Evolutionary conservation across 2,888 invertebrate species (phyloP), one percentile per base, ranked within the genome.

Genomic region (Isotomurus palustris): DNA sequence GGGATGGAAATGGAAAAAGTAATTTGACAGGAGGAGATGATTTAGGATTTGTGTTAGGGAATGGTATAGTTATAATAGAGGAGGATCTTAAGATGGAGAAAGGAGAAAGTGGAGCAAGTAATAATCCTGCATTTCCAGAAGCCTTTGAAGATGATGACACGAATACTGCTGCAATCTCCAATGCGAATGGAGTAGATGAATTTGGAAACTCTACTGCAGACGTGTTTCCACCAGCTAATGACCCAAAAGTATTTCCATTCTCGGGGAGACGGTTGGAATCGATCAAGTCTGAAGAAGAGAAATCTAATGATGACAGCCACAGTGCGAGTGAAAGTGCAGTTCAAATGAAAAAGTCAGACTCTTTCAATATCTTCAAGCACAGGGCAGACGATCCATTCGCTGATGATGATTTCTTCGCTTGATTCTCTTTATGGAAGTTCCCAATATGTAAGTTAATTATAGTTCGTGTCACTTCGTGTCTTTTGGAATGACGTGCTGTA

Each of bases 301-400:
- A 62, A 35, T 59, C 59, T 1, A 59, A 62, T 28, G 62, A 62
- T 29, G 66, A 67, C 36, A 67, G 62, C 41, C 62, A 63, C 12
- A 53, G 60, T n/a, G 77, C 68, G 71, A 78, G 77, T 45, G 78
- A 73, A 69, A 74, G 68, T 58, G 75, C 70, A 63, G 68, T 56
- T 62, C 71, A 62, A 36, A 83, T 90, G 47, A 87, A 87, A 72
- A 91, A 91, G 75, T 91, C 91, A 0, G 91, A 91, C 73, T 91
- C 91, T 3, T 86, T 91, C 8, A 91, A 91, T 75, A 92, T 92
- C 71, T 92, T 92, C 77, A 85, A 86, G 3, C 81, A 88, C 50
- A 89, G 89, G 72, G 83, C 82, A 44, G 51, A 59, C 40, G 91
- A 92, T 77, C 92, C 92, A 1, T 92, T 92, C 73, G 91, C 90